Evolutionary conservation across 1,140 invertebrate species (phyloP), one percentile per base, ranked within the genome.

Genomic region (Zaprionus inermis): DNA sequence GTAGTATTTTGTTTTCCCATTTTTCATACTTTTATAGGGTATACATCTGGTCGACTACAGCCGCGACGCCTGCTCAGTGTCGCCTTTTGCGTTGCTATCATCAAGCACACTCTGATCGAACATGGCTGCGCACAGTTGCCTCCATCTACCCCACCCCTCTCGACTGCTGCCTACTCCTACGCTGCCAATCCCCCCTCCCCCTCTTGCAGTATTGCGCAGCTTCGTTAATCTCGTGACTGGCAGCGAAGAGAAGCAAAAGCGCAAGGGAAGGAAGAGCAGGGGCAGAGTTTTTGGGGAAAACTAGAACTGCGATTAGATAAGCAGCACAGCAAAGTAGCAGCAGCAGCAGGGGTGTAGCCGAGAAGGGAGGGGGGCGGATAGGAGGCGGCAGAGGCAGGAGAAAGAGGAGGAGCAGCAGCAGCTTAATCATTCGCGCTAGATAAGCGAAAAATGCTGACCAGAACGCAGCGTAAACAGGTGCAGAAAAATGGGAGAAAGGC

Each of bases 351-450:
- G 5, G 0, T n/a, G n/a, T n/a, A n/a, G n/a, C n/a, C n/a, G n/a
- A n/a, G 12, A 12, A 61, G 12, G 36, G 32, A 34, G 32, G 32
- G 69, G 51, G 61, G 20, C 14, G n/a, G n/a, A 32, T 5, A 5
- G 5, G 14, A 0, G 18, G 10, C 16, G 12, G 24, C 1, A 28
- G 14, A 44, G 20, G 14, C 9, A 30, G 24, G n/a, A 5, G n/a
- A 5, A 7, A 5, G 20, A 24, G 57, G 7, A 44, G 9, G 7
- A n/a, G 61, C 18, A 66, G 57, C 57, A 60, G 76, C 72, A 67
- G 79, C 73, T 85, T 77, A 84, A 80, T 84, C 81, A 84, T 84
- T 61, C 72, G 28, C 38, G 34, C 16, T 5, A 10, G 81, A 85
- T 84, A 84, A 83, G 64, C 67, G n/a, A 60, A 44, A 52, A 60